phyloP scores from a whole-genome alignment of 37 sponge, comb jelly and placozoan genomes.

The Mnemiopsis leidyi region DNA sequence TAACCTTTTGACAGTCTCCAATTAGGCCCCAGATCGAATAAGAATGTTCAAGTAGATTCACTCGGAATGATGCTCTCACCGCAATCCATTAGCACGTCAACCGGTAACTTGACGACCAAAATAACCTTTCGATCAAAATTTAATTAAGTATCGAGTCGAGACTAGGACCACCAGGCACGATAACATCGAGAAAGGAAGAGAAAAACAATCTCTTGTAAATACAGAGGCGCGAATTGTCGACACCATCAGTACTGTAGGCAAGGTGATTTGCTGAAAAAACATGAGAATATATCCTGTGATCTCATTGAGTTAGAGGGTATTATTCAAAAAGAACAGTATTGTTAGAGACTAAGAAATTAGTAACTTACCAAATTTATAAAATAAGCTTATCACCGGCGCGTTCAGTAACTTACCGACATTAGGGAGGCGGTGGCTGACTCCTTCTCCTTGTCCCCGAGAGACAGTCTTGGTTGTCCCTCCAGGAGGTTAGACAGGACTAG shows the following conservation, averaged over 20 bases:
- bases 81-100: background rate
- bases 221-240: no score
- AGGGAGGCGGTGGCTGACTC: background rate
- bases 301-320: no score
- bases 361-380: no score
- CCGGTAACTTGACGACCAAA: background rate
- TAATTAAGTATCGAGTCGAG: background rate
- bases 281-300: no score
- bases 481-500: conserved; percentile 37
- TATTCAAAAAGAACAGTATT: no score
- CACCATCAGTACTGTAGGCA: no score
- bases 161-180: background rate
- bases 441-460: conserved; percentile 25
- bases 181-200: background rate
- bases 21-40: background rate
- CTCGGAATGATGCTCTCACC: background rate
- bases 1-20: background rate
- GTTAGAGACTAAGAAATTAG: no score
- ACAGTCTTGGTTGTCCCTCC: background rate
- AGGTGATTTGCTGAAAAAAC: no score
- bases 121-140: background rate
- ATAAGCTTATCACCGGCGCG: no score
- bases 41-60: background rate
- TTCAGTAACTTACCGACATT: background rate
- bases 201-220: background rate